Percentiles rank a stretch among this genome's conserved stretches.
Conservation (phyloP, 2,888 invertebrate species). For the Liodrosophila aerea region DNA sequence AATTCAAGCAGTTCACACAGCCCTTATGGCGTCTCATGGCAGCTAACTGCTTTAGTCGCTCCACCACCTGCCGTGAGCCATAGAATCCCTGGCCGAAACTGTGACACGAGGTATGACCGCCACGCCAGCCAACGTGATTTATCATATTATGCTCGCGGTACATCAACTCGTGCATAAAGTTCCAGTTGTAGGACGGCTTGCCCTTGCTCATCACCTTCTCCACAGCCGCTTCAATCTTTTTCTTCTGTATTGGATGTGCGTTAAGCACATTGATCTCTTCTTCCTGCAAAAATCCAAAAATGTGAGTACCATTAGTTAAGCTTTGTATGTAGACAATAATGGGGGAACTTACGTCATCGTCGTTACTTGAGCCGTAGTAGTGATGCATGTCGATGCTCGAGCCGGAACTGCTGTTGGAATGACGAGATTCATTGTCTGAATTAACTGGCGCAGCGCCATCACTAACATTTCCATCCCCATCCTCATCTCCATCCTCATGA, state of each 20-base stretch:
- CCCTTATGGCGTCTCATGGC: slow-evolving; percentile 91
- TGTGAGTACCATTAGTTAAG: too few species aligned
- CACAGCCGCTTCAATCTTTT: slow-evolving; percentile 36
- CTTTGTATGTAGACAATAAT: too few species aligned
- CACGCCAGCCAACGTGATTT: slow-evolving; percentile 68
- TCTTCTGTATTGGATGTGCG: slow-evolving; percentile 21
- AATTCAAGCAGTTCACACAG: slow-evolving; percentile 96
- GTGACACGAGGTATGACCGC: slow-evolving; percentile 54
- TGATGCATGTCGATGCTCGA: slow-evolving; percentile 11
- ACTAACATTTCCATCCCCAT: too few species aligned
- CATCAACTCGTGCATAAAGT: slow-evolving; percentile 69
- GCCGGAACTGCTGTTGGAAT: neutral
- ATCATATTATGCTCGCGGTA: slow-evolving; percentile 71
- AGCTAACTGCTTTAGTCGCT: slow-evolving; percentile 91
- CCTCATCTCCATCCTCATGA: too few species aligned
- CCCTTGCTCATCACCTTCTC: slow-evolving; percentile 68
- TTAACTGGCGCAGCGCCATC: too few species aligned
- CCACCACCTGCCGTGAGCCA: slow-evolving; percentile 91
- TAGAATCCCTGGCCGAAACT: slow-evolving; percentile 82
- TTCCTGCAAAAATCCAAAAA: too few species aligned
- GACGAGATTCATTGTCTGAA: too few species aligned
- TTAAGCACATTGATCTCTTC: slow-evolving; percentile 29
- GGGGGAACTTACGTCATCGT: slow-evolving; percentile 46
- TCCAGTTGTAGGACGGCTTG: slow-evolving; percentile 78
- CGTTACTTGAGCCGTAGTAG: slow-evolving; percentile 20